phyloP scores from a whole-genome alignment of 2,113 vertebrate species.

The Zingel zingel region DNA sequence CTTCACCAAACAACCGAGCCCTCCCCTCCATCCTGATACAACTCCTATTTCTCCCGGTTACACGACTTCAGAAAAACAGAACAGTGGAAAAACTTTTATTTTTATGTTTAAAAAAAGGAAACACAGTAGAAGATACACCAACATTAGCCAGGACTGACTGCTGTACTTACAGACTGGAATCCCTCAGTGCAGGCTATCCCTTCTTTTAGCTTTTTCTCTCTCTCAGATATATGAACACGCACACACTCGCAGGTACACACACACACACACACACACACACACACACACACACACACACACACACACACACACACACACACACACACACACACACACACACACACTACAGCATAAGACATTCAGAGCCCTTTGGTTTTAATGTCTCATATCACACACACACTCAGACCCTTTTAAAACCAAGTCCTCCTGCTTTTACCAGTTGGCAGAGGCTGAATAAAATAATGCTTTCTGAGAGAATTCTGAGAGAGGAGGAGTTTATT shows the following conservation, averaged over 20 bases:
- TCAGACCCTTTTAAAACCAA: constrained; percentile 45
- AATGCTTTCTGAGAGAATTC: constrained; percentile 54
- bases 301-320: constrained; percentile 57
- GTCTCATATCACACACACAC: constrained; percentile 48
- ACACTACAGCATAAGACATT: constrained; percentile 52
- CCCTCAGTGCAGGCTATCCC: constrained; percentile 50
- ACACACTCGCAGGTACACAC: constrained; percentile 68
- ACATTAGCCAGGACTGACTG: constrained; percentile 60
- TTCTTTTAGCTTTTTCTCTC: constrained; percentile 59
- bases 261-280: constrained; percentile 59
- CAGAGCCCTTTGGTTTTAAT: constrained; percentile 45
- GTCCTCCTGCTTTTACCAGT: constrained; percentile 47
- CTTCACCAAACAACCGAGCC: constrained; percentile 43
- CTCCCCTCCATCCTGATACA: constrained; percentile 60
- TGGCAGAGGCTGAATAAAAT: constrained; percentile 41
- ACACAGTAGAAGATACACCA: constrained; percentile 35
- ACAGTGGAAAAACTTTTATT: constrained; percentile 50
- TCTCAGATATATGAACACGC: constrained; percentile 55
- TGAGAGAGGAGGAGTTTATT: constrained; percentile 43
- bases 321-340: constrained; percentile 60
- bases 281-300: constrained; percentile 72
- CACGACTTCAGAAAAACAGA: constrained; percentile 49
- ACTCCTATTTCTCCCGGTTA: constrained; percentile 46
- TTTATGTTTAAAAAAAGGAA: constrained; percentile 24
- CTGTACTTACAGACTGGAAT: constrained; percentile 70